phyloP scores from a whole-genome alignment of 2,797 vertebrate species.

The Zenarchopterus dispar region DNA sequence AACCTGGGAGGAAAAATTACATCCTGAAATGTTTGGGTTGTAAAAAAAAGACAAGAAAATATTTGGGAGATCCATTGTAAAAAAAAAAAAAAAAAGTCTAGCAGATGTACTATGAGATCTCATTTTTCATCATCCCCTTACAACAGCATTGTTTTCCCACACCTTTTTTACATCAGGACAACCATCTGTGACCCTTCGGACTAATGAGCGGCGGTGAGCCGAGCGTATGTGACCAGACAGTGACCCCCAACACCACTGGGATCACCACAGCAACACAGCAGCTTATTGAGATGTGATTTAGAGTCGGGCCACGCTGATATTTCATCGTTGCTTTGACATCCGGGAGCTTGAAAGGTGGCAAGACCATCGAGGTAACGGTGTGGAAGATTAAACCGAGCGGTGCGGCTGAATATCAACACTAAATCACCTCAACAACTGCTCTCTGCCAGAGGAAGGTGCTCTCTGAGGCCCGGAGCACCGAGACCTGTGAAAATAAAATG shows the following conservation, averaged over 20 bases:
- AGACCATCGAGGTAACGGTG: conserved; percentile 37
- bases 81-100: conserved; percentile 1
- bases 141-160: background rate
- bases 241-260: conserved; percentile 34
- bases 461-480: conserved; percentile 5
- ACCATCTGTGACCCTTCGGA: conserved; percentile 15
- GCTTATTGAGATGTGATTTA: conserved; percentile 64
- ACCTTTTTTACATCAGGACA: conserved; percentile 14
- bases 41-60: background rate
- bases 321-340: conserved; percentile 51
- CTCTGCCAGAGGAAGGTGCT: conserved; percentile 18
- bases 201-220: conserved; percentile 18
- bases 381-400: conserved; percentile 59
- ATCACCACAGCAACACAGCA: conserved; percentile 29
- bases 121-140: background rate
- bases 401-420: conserved; percentile 48
- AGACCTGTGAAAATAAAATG: conserved; percentile 38
- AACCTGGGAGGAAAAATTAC: too few relatives aligned
- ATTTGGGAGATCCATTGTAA: too few relatives aligned
- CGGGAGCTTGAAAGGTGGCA: conserved; percentile 19
- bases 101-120: background rate
- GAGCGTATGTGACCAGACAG: conserved; percentile 27
- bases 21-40: too few relatives aligned
- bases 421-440: conserved; percentile 59
- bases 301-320: conserved; percentile 21